Percentiles rank a stretch among this genome's conserved stretches.
Evolutionary conservation across 2,888 invertebrate genomes (phyloP).

Genomic region (Drosophila nr. perissopoda): DNA sequence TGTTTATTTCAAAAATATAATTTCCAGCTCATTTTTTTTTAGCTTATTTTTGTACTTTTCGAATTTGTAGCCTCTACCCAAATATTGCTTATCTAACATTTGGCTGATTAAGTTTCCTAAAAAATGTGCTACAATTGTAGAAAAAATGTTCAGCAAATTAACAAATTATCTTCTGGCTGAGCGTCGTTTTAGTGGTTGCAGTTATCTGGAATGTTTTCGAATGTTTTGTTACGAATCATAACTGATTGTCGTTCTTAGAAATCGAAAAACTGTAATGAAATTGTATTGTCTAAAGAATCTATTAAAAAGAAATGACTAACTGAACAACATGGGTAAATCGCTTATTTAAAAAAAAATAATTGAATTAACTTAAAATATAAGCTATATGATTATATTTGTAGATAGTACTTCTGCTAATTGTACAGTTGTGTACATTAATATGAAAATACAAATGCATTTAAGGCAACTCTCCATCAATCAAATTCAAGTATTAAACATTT

Average conservation of each 20-base stretch:
- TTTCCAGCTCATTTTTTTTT: background rate
- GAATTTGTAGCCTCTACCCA: background rate
- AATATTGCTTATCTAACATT: conserved; percentile 25
- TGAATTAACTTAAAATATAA: background rate
- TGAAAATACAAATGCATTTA: background rate
- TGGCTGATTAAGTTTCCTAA: conserved; percentile 5
- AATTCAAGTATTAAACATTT: background rate
- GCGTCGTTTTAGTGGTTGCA: background rate
- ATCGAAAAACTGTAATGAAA: background rate
- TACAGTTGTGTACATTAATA: background rate
- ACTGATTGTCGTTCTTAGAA: background rate
- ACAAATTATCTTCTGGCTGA: conserved; percentile 34
- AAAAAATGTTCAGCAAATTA: conserved; percentile 26
- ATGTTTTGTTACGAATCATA: background rate
- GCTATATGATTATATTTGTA: background rate
- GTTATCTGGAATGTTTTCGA: background rate
- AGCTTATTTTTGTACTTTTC: background rate
- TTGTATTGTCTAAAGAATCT: background rate
- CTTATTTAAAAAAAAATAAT: background rate
- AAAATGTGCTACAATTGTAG: conserved; percentile 30
- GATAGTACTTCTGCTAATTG: background rate
- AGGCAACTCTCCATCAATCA: background rate
- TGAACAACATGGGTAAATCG: background rate
- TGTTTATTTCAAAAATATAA: background rate
- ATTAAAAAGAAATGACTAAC: background rate